Evolutionary conservation across 2,888 invertebrate genomes (phyloP).

Genomic region (Volucella bombylans): DNA sequence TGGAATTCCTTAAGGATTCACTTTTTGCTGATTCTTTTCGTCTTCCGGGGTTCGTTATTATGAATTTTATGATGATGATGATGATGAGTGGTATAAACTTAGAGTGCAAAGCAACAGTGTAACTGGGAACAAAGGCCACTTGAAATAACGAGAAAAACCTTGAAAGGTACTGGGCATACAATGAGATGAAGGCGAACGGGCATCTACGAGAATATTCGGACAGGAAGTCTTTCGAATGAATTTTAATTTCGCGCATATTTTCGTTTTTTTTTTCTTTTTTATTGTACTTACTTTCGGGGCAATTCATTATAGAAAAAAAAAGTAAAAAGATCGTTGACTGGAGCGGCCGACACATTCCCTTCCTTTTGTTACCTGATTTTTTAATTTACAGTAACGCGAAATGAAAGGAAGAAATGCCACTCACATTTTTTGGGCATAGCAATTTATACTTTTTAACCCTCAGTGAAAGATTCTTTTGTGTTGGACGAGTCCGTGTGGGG

Average conservation of each 20-base stretch:
- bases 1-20: constrained; percentile 71
- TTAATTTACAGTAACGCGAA: constrained; percentile 57
- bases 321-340: constrained; percentile 45
- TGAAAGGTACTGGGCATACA: constrained; percentile 56
- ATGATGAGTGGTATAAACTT: constrained; percentile 60
- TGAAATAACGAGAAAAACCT: constrained; percentile 72
- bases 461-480: constrained; percentile 16
- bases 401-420: constrained; percentile 63
- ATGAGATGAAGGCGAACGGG: constrained; percentile 42
- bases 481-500: neutral
- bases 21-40: constrained; percentile 52
- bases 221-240: constrained; percentile 73
- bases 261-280: constrained; percentile 31
- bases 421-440: constrained; percentile 57
- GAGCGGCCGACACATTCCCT: neutral
- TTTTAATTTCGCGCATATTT: constrained; percentile 74
- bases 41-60: constrained; percentile 54
- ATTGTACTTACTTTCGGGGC: constrained; percentile 31
- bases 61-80: constrained; percentile 72
- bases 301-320: constrained; percentile 57
- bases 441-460: constrained; percentile 46
- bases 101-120: constrained; percentile 64
- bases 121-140: constrained; percentile 69
- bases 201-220: constrained; percentile 52
- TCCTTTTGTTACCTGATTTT: constrained; percentile 50